Evolutionary conservation across 2,113 vertebrate genomes (phyloP).

Genomic region (Epinephelus lanceolatus): DNA sequence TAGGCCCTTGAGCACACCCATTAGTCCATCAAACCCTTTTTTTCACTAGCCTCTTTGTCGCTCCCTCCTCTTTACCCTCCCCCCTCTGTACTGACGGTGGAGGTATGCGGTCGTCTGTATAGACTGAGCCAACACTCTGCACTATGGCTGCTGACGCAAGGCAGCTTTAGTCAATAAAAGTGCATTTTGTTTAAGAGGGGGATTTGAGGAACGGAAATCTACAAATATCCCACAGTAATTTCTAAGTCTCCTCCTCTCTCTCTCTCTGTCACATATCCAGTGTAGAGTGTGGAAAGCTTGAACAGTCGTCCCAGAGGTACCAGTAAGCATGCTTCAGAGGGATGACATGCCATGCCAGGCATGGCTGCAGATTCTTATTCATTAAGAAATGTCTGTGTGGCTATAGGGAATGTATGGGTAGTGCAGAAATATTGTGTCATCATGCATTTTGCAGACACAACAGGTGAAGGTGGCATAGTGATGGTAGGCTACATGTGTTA

Average conservation of each 20-base stretch:
- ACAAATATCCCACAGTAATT: constrained; percentile 71
- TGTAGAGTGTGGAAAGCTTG: constrained; percentile 53
- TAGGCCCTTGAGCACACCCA: constrained; percentile 65
- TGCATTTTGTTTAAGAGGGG: constrained; percentile 62
- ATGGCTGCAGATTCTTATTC: constrained; percentile 80
- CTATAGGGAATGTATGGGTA: constrained; percentile 22
- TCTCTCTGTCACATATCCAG: constrained; percentile 30
- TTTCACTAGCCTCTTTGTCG: constrained; percentile 53
- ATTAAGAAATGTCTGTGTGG: constrained; percentile 76
- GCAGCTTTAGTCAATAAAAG: constrained; percentile 59
- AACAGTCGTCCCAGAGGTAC: constrained; percentile 47
- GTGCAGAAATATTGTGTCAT: constrained; percentile 44
- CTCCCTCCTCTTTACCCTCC: constrained; percentile 60
- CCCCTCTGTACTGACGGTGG: constrained; percentile 35
- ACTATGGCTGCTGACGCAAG: constrained; percentile 24
- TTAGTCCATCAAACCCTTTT: constrained; percentile 63
- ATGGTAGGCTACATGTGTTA: background rate
- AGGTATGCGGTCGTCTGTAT: constrained; percentile 71
- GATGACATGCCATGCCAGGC: constrained; percentile 80
- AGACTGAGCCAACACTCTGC: constrained; percentile 28
- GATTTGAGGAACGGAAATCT: constrained; percentile 48
- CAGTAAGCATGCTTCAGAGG: constrained; percentile 59
- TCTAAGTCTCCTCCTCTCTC: constrained; percentile 39
- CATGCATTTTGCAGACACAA: constrained; percentile 23
- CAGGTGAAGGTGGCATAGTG: constrained; percentile 22